Conservation (phyloP, 2,888 invertebrate species). For the Sesia apiformis region DNA sequence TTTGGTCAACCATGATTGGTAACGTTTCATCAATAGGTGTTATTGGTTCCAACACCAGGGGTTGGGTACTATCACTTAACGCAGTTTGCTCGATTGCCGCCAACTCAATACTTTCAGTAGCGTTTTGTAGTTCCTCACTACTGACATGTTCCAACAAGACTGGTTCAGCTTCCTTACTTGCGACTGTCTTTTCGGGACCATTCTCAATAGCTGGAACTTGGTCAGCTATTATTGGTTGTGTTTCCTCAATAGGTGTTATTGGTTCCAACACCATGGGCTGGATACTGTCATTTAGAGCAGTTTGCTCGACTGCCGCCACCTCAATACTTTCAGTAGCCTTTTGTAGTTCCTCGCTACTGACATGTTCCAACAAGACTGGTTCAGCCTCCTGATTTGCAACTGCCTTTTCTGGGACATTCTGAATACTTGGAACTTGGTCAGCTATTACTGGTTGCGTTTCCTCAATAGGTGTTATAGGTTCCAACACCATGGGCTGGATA, state of each 20-base stretch:
- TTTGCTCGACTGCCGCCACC: not conserved
- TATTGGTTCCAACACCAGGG: not conserved
- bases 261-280: not conserved
- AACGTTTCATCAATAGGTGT: not conserved
- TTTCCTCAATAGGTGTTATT: not conserved
- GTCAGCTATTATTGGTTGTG: not conserved
- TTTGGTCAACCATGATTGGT: not conserved
- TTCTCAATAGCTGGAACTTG: not conserved
- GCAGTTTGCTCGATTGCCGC: not conserved
- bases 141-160: not conserved
- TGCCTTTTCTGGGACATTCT: not conserved
- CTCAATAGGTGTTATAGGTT: not conserved
- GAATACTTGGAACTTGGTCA: not conserved
- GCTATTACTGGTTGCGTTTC: not conserved
- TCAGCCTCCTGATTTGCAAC: not conserved
- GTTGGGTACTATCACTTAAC: not conserved
- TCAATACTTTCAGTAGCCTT: not conserved
- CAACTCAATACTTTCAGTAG: not conserved
- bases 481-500: not conserved
- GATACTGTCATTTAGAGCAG: not conserved
- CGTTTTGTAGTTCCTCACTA: not conserved
- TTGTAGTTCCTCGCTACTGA: not conserved
- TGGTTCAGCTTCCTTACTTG: not conserved
- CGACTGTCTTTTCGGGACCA: not conserved
- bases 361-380: not conserved